These are phyloP conservation scores for Dermatemys mawii DNA, from an alignment of 2,113 vertebrate genomes.

Conservation along the genomic window DNA sequence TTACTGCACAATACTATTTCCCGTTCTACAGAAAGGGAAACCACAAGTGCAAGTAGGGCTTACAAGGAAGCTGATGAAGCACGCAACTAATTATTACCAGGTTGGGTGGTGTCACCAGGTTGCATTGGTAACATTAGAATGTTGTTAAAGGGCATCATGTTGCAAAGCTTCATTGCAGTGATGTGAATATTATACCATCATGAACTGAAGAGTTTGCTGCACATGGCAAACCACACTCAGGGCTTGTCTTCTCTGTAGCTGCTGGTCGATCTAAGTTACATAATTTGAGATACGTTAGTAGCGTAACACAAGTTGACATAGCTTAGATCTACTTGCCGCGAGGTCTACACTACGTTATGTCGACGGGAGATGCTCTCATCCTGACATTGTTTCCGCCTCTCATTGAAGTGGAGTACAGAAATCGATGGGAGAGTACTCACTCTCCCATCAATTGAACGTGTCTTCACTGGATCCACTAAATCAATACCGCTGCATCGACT, in stretches of 20 bases:
- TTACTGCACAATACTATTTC: neutral
- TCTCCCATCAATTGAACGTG: too few species aligned
- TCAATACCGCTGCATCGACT: too few species aligned
- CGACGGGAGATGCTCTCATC: too few species aligned
- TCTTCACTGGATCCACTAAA: too few species aligned
- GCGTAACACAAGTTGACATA: too few species aligned
- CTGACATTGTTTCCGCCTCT: too few species aligned
- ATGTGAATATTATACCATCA: accelerated
- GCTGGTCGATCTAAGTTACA: too few species aligned
- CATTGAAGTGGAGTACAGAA: too few species aligned
- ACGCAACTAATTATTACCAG: neutral
- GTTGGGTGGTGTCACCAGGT: neutral
- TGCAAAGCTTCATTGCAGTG: neutral
- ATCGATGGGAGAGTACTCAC: too few species aligned
- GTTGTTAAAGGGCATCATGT: neutral
- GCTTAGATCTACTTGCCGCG: too few species aligned
- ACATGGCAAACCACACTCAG: neutral
- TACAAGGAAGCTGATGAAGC: neutral
- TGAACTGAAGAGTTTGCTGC: neutral
- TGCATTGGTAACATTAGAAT: neutral
- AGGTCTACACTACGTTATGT: too few species aligned
- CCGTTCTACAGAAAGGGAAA: neutral
- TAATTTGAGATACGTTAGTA: too few species aligned
- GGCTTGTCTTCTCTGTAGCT: neutral
- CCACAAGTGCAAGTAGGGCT: neutral